phyloP scores from a whole-genome alignment of 92 coral and sea anemone genomes.

The Phymanthus crucifer region DNA sequence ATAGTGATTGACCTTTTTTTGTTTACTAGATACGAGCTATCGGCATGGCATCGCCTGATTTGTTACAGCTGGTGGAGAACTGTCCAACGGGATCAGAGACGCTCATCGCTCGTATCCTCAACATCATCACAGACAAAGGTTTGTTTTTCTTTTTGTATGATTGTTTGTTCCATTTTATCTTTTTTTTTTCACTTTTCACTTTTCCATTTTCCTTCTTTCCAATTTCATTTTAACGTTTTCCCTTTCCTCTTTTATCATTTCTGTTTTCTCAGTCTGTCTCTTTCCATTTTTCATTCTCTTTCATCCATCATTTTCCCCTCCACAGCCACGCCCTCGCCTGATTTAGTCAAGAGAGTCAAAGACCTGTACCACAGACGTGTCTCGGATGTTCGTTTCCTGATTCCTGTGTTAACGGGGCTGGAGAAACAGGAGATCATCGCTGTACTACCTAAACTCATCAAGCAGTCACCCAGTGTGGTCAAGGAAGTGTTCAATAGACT shows the following conservation, averaged over 20 bases:
- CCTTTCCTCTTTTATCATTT: not conserved
- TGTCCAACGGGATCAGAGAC: slow-evolving; percentile 99
- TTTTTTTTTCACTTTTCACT: not conserved
- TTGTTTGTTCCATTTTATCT: not conserved
- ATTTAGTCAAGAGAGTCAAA: slow-evolving; percentile 90
- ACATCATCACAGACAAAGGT: slow-evolving; percentile 99
- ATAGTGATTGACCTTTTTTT: not conserved
- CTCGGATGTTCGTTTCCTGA: slow-evolving; percentile 95
- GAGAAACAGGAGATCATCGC: slow-evolving; percentile 95
- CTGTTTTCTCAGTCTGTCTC: not conserved
- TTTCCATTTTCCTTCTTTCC: not conserved
- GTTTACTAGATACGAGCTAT: slow-evolving; percentile 91
- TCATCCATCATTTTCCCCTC: not conserved
- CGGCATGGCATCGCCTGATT: slow-evolving; percentile 94
- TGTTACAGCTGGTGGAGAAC: slow-evolving; percentile 90
- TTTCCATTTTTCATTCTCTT: not conserved
- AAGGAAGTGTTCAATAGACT: slow-evolving; percentile 95
- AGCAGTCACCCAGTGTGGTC: slow-evolving; percentile 98
- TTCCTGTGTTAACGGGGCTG: slow-evolving; percentile 94
- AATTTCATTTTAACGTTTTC: not conserved
- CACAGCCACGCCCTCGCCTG: slow-evolving; percentile 88
- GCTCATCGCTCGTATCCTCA: slow-evolving; percentile 88
- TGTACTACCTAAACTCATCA: slow-evolving; percentile 94
- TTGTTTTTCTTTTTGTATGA: not conserved
- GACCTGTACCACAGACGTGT: slow-evolving; percentile 98